Evolutionary conservation across 2,888 invertebrate species (phyloP).

Genomic region (Ferrisia virgata): DNA sequence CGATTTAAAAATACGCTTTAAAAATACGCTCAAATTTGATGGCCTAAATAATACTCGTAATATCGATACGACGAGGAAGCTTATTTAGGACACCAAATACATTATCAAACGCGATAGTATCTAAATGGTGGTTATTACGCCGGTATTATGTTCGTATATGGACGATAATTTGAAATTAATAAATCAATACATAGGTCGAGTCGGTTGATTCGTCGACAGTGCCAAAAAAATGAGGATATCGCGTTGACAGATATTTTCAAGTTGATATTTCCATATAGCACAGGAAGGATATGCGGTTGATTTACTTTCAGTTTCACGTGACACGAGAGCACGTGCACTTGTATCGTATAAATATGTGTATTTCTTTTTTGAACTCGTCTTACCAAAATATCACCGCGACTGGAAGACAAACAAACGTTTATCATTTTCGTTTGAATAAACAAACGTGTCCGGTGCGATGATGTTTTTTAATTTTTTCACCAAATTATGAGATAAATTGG

Average conservation of each 20-base stretch:
- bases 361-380: background rate
- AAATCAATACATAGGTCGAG: background rate
- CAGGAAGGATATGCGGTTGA: slow-evolving; percentile 42
- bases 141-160: background rate
- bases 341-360: background rate
- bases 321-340: slow-evolving; percentile 14
- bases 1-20: background rate
- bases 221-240: slow-evolving; percentile 33
- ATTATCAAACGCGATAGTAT: background rate
- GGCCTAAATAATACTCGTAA: background rate
- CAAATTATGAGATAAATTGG: background rate
- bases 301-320: slow-evolving; percentile 14
- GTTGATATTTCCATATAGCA: background rate
- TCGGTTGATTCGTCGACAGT: background rate
- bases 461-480: background rate
- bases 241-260: slow-evolving; percentile 18
- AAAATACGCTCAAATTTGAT: background rate
- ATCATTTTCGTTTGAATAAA: background rate
- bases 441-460: slow-evolving; percentile 3
- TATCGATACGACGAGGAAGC: background rate
- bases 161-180: slow-evolving; percentile 1
- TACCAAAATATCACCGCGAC: background rate
- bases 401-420: background rate
- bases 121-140: background rate
- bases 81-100: background rate